phyloP scores from a whole-genome alignment of 2,113 vertebrate species.

The Prietella phreatophila region DNA sequence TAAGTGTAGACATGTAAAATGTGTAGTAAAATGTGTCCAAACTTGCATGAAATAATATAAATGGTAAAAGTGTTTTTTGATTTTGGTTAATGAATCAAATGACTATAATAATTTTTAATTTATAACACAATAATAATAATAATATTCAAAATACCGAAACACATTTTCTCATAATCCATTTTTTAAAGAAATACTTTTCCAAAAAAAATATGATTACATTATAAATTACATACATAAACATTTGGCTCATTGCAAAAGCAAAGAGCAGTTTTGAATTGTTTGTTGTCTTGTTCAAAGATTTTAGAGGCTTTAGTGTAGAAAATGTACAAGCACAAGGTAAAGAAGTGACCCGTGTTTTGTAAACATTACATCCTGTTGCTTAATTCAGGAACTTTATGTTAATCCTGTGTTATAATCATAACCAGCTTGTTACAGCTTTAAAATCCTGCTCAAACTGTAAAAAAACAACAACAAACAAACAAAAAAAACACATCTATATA shows the following conservation, averaged over 20 bases:
- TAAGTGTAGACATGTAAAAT: constrained; percentile 8
- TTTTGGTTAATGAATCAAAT: constrained; percentile 34
- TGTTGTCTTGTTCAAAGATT: not conserved
- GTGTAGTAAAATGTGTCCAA: constrained; percentile 13
- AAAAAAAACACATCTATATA: not conserved
- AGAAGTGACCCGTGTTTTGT: constrained; percentile 48
- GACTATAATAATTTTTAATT: too few relatives aligned
- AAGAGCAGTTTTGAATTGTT: not conserved
- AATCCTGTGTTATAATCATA: not conserved
- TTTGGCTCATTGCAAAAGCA: not conserved
- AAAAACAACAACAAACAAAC: not conserved
- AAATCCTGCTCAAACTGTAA: not conserved
- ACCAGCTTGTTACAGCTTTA: not conserved
- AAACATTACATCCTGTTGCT: constrained; percentile 39
- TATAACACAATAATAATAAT: too few relatives aligned
- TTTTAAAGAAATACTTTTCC: constrained; percentile 16
- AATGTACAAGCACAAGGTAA: constrained; percentile 7
- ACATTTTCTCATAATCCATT: not conserved
- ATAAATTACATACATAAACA: not conserved
- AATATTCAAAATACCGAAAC: not conserved
- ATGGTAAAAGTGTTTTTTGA: not conserved
- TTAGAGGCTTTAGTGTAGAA: constrained; percentile 23
- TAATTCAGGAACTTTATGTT: not conserved
- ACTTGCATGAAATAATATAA: not conserved
- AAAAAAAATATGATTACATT: constrained; percentile 3